Base-by-base conservation (phyloP, 2,113 vertebrate species). In the Corynorhinus townsendii region DNA sequence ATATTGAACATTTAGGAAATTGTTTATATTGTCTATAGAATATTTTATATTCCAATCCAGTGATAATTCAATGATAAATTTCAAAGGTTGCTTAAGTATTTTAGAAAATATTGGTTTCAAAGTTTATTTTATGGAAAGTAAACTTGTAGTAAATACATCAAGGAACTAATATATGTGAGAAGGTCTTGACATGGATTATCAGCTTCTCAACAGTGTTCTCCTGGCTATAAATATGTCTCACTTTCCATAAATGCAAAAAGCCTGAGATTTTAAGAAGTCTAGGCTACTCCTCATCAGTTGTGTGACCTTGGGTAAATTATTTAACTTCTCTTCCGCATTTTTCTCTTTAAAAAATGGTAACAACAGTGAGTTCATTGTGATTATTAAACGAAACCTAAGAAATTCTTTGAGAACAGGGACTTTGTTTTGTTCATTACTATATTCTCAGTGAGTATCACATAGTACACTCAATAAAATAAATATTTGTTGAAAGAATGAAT, bases 141-240 rank as follows among this genome's bases (percentile, higher is more conserved):
- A 89, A 56, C 24, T 89, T 96, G 77, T 73, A 92, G 66, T 91
- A 84, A 93, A 87, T 88, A 68, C n/a, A 94, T 81, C 38, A 91
- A 91, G 71, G 71, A 94, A 28, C 66, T 94, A 76, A 79, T 91
- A 86, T 76, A 84, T 45, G 43, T 89, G 91, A 89, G 75, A 93
- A 93, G 84, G 84, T 79, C 62, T 47, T 95, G 89, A 85, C 49
- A 54, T 72, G 75, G 93, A 97, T 97, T 97, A 96, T 91, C 91
- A 94, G 76, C 86, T 93, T 97, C 71, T 91, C 92, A 96, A 54
- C 87, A 89, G n/a, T 91, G 93, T 79, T 96, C 83, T 64, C 56
- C 35, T 76, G 75, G 86, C 91, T 93, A 80, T 97, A 97, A 97
- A 96, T 96, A 92, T 89, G 75, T 77, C 30, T 83, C 12, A 24